Evolutionary conservation across 2,113 vertebrate genomes (phyloP).

Genomic region (Caranx melampygus): DNA sequence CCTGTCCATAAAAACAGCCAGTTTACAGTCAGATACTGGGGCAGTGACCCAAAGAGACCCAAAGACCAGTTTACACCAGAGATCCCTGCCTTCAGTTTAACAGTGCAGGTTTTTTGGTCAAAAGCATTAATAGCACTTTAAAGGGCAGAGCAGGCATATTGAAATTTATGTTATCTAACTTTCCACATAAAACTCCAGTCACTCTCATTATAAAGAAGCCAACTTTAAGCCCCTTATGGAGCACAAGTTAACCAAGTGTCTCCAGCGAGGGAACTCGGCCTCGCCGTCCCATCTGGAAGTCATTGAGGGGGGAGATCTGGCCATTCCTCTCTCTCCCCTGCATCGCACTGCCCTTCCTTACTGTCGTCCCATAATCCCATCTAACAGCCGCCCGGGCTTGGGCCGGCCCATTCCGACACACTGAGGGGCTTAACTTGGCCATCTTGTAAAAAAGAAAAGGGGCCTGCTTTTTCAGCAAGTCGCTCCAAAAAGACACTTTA

Average conservation of each 20-base stretch:
- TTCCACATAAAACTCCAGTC: conserved; percentile 83
- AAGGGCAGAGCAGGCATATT: conserved; percentile 59
- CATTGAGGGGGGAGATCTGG: conserved; percentile 86
- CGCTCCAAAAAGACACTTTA: conserved; percentile 92
- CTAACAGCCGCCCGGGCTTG: conserved; percentile 80
- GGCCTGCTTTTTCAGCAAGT: conserved; percentile 84
- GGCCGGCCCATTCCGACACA: conserved; percentile 65
- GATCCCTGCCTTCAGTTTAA: conserved; percentile 49
- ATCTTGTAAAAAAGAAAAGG: conserved; percentile 92
- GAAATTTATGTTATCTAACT: conserved; percentile 81
- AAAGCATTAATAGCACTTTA: conserved; percentile 66
- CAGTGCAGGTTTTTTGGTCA: conserved; percentile 54
- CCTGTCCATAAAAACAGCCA: neutral
- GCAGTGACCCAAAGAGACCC: conserved; percentile 39
- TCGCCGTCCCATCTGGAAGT: conserved; percentile 90
- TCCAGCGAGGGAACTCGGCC: conserved; percentile 76
- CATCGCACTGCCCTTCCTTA: conserved; percentile 84
- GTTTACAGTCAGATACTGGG: conserved; percentile 4
- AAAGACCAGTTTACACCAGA: conserved; percentile 39
- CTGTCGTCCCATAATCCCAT: conserved; percentile 87
- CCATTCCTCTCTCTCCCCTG: conserved; percentile 83
- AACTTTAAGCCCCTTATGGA: conserved; percentile 70
- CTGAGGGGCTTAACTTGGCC: conserved; percentile 91
- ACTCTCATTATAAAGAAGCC: conserved; percentile 83
- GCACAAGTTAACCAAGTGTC: conserved; percentile 69